Conservation (phyloP, 2,113 vertebrate genomes). For the Mustela nigripes region DNA sequence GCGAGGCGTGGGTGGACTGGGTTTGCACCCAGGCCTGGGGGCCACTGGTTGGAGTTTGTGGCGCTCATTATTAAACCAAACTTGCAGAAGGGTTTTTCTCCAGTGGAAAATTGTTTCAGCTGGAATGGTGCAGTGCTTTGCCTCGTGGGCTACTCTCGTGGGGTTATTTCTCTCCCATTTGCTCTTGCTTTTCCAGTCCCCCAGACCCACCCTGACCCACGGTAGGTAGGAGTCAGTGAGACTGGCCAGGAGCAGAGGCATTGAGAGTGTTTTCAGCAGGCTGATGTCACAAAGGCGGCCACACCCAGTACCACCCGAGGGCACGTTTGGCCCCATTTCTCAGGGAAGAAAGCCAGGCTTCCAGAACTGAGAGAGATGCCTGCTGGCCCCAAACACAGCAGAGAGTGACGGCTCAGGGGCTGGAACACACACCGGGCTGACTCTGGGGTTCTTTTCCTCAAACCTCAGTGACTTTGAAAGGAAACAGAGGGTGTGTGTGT, state of each 20-base stretch:
- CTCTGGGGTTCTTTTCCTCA: neutral
- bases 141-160: neutral
- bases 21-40: neutral
- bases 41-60: neutral
- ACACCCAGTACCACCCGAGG: no score
- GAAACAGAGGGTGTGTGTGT: neutral
- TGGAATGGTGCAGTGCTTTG: neutral
- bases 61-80: neutral
- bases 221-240: neutral
- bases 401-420: no score
- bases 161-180: neutral
- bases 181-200: neutral
- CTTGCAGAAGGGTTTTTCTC: neutral
- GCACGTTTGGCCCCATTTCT: neutral
- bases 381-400: no score
- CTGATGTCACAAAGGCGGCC: neutral
- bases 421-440: neutral
- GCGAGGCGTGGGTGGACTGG: accelerated
- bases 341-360: neutral
- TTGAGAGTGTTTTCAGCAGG: neutral
- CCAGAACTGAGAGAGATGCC: neutral
- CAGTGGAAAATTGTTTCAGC: neutral
- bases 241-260: neutral
- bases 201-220: no score
- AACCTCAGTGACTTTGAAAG: neutral